Conservation (phyloP, 2,888 invertebrate species). For the Onchidella celtica region DNA sequence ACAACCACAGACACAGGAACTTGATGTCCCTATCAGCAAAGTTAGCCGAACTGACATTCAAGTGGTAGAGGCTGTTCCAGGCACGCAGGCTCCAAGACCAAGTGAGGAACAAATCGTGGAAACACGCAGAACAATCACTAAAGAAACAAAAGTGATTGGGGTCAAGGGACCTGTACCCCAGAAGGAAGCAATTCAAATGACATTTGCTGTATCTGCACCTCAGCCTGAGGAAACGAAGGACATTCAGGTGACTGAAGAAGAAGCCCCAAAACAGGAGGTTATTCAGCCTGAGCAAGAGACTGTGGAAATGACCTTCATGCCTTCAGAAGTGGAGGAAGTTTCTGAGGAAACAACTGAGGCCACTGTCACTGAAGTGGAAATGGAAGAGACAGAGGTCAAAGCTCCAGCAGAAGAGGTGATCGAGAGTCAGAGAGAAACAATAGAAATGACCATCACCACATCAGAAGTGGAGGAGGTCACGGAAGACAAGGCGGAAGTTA, state of each 20-base stretch:
- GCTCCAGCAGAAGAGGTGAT: slow-evolving; percentile 50
- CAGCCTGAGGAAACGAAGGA: slow-evolving; percentile 51
- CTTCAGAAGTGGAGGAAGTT: slow-evolving; percentile 57
- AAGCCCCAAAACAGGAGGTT: slow-evolving; percentile 59
- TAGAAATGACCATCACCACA: slow-evolving; percentile 43
- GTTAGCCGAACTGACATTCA: slow-evolving; percentile 61
- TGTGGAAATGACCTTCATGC: slow-evolving; percentile 59
- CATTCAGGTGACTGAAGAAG: slow-evolving; percentile 44
- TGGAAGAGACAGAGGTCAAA: slow-evolving; percentile 51
- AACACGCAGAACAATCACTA: slow-evolving; percentile 62
- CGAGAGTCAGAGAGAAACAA: slow-evolving; percentile 59
- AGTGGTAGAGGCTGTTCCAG: slow-evolving; percentile 50
- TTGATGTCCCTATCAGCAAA: slow-evolving; percentile 64
- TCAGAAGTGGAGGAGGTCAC: slow-evolving; percentile 59
- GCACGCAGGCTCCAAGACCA: slow-evolving; percentile 60
- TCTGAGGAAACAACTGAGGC: slow-evolving; percentile 44
- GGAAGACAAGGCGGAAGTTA: slow-evolving; percentile 60
- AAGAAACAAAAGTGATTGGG: slow-evolving; percentile 48
- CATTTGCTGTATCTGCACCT: slow-evolving; percentile 60
- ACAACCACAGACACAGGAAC: slow-evolving; percentile 65
- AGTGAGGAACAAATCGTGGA: slow-evolving; percentile 66
- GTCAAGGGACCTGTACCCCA: slow-evolving; percentile 43
- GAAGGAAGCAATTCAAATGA: slow-evolving; percentile 60
- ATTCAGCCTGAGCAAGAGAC: slow-evolving; percentile 60
- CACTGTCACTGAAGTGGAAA: slow-evolving; percentile 8